Base-by-base conservation (phyloP, 2,113 vertebrate genomes). In the Phrynocephalus versicolor region DNA sequence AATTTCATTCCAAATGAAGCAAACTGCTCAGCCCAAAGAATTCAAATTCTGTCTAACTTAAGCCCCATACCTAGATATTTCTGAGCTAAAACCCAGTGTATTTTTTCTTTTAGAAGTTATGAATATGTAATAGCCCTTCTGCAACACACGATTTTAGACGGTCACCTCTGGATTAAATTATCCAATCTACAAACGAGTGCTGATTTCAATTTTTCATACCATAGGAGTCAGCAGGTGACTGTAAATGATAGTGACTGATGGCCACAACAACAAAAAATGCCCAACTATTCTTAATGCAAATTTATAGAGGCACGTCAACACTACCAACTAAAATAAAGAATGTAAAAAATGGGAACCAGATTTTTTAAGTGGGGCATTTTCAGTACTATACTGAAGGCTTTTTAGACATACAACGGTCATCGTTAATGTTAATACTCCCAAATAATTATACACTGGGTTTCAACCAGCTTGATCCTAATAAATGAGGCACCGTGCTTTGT, bases 341-440 rank as follows among this genome's bases (percentile, higher is more conserved):
- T 79, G 92, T 89, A 85, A 90, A 18, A 88, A 93, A 77, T 90
- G 90, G 91, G 92, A 79, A 88, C 88, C 81, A 85, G 79, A 57
- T 86, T 87, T 86, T 87, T 83, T 82, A 77, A 88, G 74, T 86
- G 85, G 71, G 91, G 90, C 92, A 92, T 91, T 88, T 71, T 94
- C 86, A 87, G 83, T 83, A 87, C 90, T 69, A 21, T 90, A 75
- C 78, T 67, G 92, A 92, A 87, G 85, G 55, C 76, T 89, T 88
- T 57, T 90, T 85, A 92, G 6, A 81, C 58, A 71, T 82, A 87
- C 45, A 51, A 51, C 80, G 69, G 23, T 71, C 93, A 78, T 64
- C 86, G 85, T 95, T 92, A 91, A 81, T 91, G 78, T 86, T 93
- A 94, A 93, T 51, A 51, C 45, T 10, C 45, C 45, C 45, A 51